A percentile compares a stretch with the other conserved stretches of the same genome.
Evolutionary conservation across 2,113 vertebrate genomes (phyloP).

Genomic region (Pardalotus punctatus): DNA sequence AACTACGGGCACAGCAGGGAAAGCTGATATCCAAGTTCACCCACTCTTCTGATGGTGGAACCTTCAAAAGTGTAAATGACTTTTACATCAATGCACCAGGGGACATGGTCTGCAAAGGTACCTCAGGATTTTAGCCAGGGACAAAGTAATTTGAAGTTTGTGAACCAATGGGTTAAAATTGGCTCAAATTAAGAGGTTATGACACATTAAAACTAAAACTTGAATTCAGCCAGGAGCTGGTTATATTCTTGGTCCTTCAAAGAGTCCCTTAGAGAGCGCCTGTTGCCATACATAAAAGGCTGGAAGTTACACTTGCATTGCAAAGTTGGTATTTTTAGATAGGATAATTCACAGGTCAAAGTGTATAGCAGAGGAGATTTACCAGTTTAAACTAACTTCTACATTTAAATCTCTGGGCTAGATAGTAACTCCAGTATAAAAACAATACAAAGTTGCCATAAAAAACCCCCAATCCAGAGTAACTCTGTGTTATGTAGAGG

Average conservation of each 20-base stretch:
- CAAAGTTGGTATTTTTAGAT: not conserved
- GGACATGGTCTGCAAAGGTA: constrained; percentile 75
- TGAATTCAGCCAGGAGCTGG: not conserved
- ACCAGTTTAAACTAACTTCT: not conserved
- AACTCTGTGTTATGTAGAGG: not conserved
- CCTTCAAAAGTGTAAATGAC: constrained; percentile 58
- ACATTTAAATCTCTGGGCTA: not conserved
- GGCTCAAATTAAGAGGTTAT: not conserved
- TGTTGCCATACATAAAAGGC: not conserved
- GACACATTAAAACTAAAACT: not conserved
- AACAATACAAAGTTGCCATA: not conserved
- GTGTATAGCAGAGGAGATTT: not conserved
- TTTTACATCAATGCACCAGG: too few species aligned
- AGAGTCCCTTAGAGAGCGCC: not conserved
- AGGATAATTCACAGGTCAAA: not conserved
- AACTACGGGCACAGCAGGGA: constrained; percentile 60
- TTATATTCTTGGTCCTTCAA: not conserved
- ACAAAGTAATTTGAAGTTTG: not conserved
- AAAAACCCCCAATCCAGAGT: not conserved
- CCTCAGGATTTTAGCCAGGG: not conserved
- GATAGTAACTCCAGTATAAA: not conserved
- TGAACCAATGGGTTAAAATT: not conserved
- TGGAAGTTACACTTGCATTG: not conserved
- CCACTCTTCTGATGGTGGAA: constrained; percentile 69
- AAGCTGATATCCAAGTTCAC: not conserved